A percentile compares a stretch with the other conserved stretches of the same genome.
Conservation (phyloP, 2,888 invertebrate species). For the Apamea crenata region DNA sequence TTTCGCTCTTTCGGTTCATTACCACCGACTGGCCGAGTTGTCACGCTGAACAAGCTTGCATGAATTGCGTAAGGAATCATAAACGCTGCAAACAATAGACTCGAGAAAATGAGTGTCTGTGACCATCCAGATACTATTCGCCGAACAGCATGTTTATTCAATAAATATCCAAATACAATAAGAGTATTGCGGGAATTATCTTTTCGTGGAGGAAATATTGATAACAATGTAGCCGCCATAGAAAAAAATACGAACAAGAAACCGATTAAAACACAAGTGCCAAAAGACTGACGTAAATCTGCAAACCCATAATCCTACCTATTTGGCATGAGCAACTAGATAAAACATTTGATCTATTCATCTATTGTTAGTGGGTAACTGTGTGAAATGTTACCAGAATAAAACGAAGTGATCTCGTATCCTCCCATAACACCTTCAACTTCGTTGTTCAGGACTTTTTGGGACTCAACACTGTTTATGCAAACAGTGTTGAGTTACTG, state of each 20-base stretch:
- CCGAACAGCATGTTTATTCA: conserved; percentile 62
- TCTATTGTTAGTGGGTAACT: conserved; percentile 64
- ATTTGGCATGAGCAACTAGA: conserved; percentile 54
- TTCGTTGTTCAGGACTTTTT: conserved; percentile 61
- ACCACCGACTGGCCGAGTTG: conserved; percentile 66
- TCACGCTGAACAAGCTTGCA: conserved; percentile 67
- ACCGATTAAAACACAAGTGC: conserved; percentile 25
- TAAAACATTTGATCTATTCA: conserved; percentile 55
- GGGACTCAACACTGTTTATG: too few relatives aligned
- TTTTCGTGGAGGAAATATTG: conserved; percentile 62
- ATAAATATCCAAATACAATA: conserved; percentile 70
- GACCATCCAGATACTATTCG: conserved; percentile 60
- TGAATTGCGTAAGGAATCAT: conserved; percentile 70
- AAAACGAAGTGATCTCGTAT: conserved; percentile 5
- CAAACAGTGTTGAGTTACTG: conserved; percentile 57
- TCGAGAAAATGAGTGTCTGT: conserved; percentile 62
- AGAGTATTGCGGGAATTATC: conserved; percentile 64
- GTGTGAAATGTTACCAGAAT: conserved; percentile 49
- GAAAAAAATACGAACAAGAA: conserved; percentile 63
- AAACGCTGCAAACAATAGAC: conserved; percentile 66
- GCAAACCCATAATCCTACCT: conserved; percentile 53
- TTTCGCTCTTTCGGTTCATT: conserved; percentile 58
- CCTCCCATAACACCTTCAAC: conserved; percentile 69
- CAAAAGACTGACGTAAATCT: conserved; percentile 35
- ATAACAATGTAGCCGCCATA: conserved; percentile 56